Evolutionary conservation across 2,888 invertebrate genomes (phyloP), one percentile per base, ranked within the genome.

Genomic region (Andrena haemorrhoa): DNA sequence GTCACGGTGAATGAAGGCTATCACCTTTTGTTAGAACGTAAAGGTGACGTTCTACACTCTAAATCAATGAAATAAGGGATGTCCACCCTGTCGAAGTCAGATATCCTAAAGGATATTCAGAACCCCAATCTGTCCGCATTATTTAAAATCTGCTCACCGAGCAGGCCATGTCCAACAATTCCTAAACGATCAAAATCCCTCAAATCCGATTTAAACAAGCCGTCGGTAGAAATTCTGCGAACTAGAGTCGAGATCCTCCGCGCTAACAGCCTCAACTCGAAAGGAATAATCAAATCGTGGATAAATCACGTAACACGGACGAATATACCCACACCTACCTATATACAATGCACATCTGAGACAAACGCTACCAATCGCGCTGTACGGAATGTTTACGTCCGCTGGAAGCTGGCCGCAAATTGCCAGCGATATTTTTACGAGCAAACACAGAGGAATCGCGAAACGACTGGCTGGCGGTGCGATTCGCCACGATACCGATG

Each of bases 401-500:
- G 61, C 29, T 60, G 23, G 74, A 35, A 60, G 56, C 73, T 60
- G 58, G 63, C 56, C 64, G 63, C 49, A 58, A 73, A 66, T 41
- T 23, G 75, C 61, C 56, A 35, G 12, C 58, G 60, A 71, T 83
- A 80, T 78, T 82, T 82, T 84, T 71, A 53, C 63, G 71, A 75
- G 72, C 65, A 2, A 63, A 69, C 29, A 29, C 31, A 29, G 47
- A 26, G 35, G 41, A n/a, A 66, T 58, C 63, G 35, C 29, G 51
- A 49, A 77, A 47, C 29, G 41, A 23, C 26, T 47, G 33, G 51
- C 29, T 66, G 35, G 47, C 64, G 35, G 63, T 41, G 61, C 75
- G 66, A 79, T 82, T 80, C 51, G 75, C 56, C 49, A 69, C 56
- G 79, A 83, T 83, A 60, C 72, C 74, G 64, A 76, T 61, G 76